Conservation (phyloP, 2,113 vertebrate species). For the Lipotes vexillifer region DNA sequence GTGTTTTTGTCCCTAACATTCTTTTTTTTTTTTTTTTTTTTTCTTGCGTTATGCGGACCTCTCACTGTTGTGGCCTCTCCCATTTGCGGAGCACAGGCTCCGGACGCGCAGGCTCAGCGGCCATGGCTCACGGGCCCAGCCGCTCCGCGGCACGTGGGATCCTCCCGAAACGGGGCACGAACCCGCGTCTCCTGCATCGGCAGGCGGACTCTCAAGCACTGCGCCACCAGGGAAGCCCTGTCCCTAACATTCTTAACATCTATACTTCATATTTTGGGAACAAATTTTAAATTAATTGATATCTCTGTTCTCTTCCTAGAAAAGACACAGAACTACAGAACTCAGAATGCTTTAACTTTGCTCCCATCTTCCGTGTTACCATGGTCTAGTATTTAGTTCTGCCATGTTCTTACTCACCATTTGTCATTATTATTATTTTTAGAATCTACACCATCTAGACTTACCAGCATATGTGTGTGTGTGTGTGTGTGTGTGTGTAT, state of each 20-base stretch:
- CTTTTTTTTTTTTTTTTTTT: no score
- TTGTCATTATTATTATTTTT: neutral
- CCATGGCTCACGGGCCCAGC: no score
- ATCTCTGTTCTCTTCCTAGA: neutral
- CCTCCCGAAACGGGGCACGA: no score
- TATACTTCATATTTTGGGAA: neutral
- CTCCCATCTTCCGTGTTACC: neutral
- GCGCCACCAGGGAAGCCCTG: no score
- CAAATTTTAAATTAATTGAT: neutral
- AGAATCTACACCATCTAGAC: neutral
- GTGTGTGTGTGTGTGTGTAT: no score
- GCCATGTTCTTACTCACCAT: neutral
- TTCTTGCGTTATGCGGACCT: no score
- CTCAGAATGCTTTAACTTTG: neutral
- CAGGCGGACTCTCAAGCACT: no score
- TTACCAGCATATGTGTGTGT: neutral
- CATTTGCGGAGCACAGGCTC: no score
- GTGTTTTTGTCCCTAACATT: neutral
- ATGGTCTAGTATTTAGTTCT: neutral
- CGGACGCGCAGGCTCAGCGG: no score
- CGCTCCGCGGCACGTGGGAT: no score
- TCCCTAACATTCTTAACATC: neutral
- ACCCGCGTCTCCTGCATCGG: no score
- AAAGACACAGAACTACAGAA: neutral
- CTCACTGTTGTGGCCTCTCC: no score